Base-by-base conservation (phyloP, 2,888 invertebrate genomes). In the Cecidostiba fungosa region DNA sequence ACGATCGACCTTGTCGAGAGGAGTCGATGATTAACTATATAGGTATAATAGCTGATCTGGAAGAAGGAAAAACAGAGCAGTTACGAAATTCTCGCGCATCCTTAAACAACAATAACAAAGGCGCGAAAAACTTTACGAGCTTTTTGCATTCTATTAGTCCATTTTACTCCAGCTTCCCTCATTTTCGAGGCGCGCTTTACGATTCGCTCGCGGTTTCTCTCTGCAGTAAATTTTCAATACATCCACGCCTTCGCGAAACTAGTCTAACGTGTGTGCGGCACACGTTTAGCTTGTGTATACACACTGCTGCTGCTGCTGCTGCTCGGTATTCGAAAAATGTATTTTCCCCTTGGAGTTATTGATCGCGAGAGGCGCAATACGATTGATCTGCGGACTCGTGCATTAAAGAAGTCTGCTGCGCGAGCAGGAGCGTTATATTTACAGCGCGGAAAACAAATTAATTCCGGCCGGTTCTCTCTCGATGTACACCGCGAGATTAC, bases 21-120 rank as follows among this genome's bases (percentile, higher is more conserved):
- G 29, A 12, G 26, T 1, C 54, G 32, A 32, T 70, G 70, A 36
- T 36, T 19, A 32, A 70, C 70, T 32, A 70, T 36, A 8, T 14
- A 26, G 4, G 54, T 12, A n/a, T n/a, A n/a, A n/a, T n/a, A 26
- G 32, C 12, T 80, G 19, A 29, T 29, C 12, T 62, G 36, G 66
- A 66, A 29, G 29, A 23, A 26, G 29, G 26, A 66, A 29, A 66
- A 66, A 26, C 66, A 2, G 66, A 12, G 66, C 66, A 8, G 12
- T 66, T 66, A 66, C n/a, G 70, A 77, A 82, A 83, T 77, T 14
- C 70, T 70, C 70, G 19, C 26, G 62, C 69, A 32, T 26, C 62
- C 19, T 66, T 32, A 2, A 82, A 59, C 23, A 6, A n/a, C 29
- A 66, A 82, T 32, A 62, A 82, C 82, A 77, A 70, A 59, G 80